phyloP scores from a whole-genome alignment of 2,888 invertebrate genomes.

The Oligia strigilis region DNA sequence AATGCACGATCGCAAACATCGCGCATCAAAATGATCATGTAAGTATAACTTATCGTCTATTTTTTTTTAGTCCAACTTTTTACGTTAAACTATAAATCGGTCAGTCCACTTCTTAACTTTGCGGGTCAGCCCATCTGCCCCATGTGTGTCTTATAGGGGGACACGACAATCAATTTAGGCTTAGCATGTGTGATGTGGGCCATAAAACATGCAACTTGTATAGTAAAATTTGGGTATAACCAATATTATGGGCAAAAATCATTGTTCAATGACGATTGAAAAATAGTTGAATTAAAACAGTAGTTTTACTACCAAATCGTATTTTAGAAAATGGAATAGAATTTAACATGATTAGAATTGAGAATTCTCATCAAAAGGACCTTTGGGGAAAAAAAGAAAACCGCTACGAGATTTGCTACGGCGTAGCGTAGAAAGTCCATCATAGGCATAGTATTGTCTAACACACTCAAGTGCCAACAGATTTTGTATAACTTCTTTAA shows the following conservation, averaged over 20 bases:
- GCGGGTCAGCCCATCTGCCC: conserved; percentile 2
- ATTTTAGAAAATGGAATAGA: not conserved
- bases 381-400: not conserved
- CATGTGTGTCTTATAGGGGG: not conserved
- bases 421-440: not conserved
- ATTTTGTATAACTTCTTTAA: too few relatives aligned
- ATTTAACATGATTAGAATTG: not conserved
- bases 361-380: not conserved
- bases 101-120: conserved; percentile 6
- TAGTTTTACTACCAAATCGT: not conserved
- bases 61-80: not conserved
- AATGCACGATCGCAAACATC: not conserved
- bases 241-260: not conserved
- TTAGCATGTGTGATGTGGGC: not conserved
- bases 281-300: not conserved
- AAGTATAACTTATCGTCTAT: not conserved
- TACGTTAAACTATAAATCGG: not conserved
- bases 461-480: not conserved
- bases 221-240: not conserved
- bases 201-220: not conserved
- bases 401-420: not conserved
- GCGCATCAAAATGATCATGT: conserved; percentile 1
- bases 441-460: not conserved
- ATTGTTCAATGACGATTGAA: not conserved
- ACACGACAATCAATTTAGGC: not conserved